phyloP scores from a whole-genome alignment of 2,113 vertebrate species.

The Trichomycterus rosablanca region DNA sequence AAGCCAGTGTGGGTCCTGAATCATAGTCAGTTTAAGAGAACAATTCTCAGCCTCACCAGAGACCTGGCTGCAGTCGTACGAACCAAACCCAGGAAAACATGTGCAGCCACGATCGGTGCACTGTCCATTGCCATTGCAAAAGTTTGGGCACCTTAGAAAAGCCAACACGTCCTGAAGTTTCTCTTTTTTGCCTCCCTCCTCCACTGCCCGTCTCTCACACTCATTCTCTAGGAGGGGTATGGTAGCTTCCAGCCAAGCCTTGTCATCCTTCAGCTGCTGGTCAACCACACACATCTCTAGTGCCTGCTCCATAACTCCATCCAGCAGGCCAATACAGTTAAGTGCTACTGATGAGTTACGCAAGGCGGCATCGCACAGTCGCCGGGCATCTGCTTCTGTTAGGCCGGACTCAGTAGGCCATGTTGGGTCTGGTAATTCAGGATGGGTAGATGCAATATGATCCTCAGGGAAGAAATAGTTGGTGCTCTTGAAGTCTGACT shows the following conservation, averaged over 20 bases:
- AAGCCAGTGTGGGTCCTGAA: no score
- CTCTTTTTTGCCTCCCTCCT: constrained; percentile 56
- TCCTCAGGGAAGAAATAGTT: constrained; percentile 88
- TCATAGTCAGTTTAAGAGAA: no score
- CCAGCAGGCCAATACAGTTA: constrained; percentile 68
- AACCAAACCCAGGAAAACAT: constrained; percentile 79
- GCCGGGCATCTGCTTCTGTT: constrained; percentile 51
- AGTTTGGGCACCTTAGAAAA: constrained; percentile 73
- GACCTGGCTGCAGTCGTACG: constrained; percentile 76
- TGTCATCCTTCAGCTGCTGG: constrained; percentile 81
- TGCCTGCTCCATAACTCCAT: constrained; percentile 40
- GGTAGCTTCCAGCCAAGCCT: constrained; percentile 71
- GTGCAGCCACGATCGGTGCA: constrained; percentile 81
- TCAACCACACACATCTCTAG: constrained; percentile 78
- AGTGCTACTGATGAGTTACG: constrained; percentile 72
- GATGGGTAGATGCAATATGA: constrained; percentile 57
- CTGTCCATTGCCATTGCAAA: constrained; percentile 78
- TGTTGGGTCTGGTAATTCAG: constrained; percentile 53
- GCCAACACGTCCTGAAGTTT: constrained; percentile 57
- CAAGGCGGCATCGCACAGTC: constrained; percentile 66
- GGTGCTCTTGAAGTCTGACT: constrained; percentile 66
- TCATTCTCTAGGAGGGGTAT: constrained; percentile 86
- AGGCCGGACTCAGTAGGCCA: constrained; percentile 85
- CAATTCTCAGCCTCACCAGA: constrained; percentile 66
- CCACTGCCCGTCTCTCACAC: constrained; percentile 80